Percentiles rank a stretch among this genome's conserved stretches.
Conservation (phyloP, 2,113 vertebrate genomes). For the Passer domesticus region DNA sequence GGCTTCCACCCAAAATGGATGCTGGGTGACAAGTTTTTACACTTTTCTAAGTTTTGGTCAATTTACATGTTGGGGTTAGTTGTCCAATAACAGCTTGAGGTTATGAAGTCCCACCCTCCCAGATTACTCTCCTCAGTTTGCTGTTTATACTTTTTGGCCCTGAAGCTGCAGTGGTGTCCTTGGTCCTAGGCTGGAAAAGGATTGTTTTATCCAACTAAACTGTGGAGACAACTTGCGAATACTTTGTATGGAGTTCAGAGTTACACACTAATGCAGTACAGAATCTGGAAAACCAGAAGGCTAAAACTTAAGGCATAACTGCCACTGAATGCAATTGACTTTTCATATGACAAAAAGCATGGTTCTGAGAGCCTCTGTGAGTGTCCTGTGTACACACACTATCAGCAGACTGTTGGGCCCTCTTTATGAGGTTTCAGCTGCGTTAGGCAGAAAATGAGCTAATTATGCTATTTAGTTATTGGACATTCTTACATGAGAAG, state of each 20-base stretch:
- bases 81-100: neutral
- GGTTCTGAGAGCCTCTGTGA: neutral
- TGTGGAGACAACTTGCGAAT: neutral
- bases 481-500: neutral
- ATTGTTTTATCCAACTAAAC: neutral
- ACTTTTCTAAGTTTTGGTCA: neutral
- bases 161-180: neutral
- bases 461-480: neutral
- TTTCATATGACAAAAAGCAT: neutral
- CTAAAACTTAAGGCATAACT: neutral
- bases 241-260: neutral
- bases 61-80: neutral
- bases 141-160: neutral
- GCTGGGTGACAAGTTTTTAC: neutral
- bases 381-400: rapidly evolving
- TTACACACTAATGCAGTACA: neutral
- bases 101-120: neutral
- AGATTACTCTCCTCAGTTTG: neutral
- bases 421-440: neutral
- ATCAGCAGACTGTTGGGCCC: neutral
- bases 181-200: neutral
- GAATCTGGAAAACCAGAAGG: neutral
- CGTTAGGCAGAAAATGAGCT: neutral
- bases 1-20: neutral
- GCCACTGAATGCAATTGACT: neutral